Conservation (phyloP, 2,797 vertebrate genomes). For the Otus scops region DNA sequence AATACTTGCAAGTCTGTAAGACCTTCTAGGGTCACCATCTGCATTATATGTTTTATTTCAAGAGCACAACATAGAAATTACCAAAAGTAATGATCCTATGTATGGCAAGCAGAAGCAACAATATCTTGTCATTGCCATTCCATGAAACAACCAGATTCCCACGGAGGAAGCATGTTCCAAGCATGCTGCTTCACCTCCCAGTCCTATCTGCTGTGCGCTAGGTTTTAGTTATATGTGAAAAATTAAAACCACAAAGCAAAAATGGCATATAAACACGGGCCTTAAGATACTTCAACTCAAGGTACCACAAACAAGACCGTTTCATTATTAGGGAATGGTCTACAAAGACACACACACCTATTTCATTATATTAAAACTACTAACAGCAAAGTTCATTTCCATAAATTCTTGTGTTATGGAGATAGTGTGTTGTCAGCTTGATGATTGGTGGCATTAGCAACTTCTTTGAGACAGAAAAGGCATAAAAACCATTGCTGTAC, state of each 20-base stretch:
- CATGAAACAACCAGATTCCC: background rate
- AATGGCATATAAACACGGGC: background rate
- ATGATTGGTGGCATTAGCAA: background rate
- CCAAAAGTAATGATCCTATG: rapidly evolving
- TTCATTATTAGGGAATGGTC: background rate
- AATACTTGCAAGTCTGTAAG: background rate
- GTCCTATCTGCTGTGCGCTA: too few relatives aligned
- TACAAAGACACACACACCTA: background rate
- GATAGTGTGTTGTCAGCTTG: background rate
- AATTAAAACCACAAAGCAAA: background rate
- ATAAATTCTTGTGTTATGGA: background rate
- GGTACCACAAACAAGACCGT: background rate
- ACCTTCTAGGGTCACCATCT: background rate
- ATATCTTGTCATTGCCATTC: background rate
- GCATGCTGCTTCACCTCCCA: background rate
- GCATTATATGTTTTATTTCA: background rate
- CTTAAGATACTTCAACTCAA: background rate
- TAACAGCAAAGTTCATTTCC: background rate
- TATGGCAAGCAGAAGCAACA: background rate
- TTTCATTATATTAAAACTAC: background rate
- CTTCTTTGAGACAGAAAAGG: background rate
- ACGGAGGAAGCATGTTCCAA: background rate
- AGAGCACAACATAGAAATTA: background rate
- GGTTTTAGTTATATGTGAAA: background rate
- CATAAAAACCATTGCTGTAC: background rate